phyloP scores from a whole-genome alignment of 2,888 invertebrate species.

The Chrysomela aeneicollis region DNA sequence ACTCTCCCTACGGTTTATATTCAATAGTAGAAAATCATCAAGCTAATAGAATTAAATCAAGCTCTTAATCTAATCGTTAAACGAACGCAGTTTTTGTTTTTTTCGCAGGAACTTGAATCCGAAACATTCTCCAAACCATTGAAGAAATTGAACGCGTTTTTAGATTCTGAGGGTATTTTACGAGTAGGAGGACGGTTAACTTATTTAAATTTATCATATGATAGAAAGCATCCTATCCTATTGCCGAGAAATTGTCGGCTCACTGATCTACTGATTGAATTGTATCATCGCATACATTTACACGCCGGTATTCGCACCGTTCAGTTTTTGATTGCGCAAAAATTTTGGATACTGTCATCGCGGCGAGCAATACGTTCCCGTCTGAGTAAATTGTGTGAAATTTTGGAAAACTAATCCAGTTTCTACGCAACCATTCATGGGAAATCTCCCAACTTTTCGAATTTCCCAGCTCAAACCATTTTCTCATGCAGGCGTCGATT shows the following conservation, averaged over 20 bases:
- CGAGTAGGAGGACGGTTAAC: too few relatives aligned
- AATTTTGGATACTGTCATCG: constrained; percentile 68
- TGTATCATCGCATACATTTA: background rate
- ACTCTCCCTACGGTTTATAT: constrained; percentile 4
- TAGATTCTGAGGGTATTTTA: constrained; percentile 4
- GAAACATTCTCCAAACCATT: constrained; percentile 1
- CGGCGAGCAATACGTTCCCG: constrained; percentile 62
- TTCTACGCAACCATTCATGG: background rate
- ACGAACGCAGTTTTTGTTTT: background rate
- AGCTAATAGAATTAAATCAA: background rate
- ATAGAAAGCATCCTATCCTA: constrained; percentile 24
- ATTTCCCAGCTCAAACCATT: too few relatives aligned
- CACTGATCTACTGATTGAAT: constrained; percentile 3
- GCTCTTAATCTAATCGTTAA: background rate
- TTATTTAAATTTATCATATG: constrained; percentile 5
- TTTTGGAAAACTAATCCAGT: background rate
- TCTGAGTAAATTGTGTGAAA: background rate
- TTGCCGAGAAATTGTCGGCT: background rate
- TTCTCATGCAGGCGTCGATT: constrained; percentile 36
- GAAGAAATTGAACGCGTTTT: constrained; percentile 9
- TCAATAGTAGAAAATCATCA: background rate
- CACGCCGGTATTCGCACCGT: constrained; percentile 8
- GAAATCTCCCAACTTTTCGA: constrained; percentile 9
- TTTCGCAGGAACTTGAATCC: background rate
- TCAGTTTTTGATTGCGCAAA: constrained; percentile 61